Conservation (phyloP, 2,888 invertebrate genomes). For the Apamea sordens region DNA sequence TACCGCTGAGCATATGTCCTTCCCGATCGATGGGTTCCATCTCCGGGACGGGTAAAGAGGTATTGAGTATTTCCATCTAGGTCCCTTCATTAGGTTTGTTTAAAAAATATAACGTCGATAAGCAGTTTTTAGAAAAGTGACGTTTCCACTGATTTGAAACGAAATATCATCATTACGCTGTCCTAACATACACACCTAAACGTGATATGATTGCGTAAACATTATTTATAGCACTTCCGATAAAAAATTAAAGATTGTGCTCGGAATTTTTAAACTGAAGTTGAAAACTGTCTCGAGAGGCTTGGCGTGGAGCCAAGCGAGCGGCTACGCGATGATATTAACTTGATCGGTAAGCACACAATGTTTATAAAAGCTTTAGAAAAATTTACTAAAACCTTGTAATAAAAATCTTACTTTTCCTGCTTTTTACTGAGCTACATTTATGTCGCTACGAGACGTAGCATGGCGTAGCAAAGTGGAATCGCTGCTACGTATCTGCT, state of each 20-base stretch:
- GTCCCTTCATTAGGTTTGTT: no score
- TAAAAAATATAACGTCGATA: no score
- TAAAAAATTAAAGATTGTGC: slow-evolving; percentile 33
- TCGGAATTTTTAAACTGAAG: slow-evolving; percentile 20
- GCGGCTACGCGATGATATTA: slow-evolving; percentile 10
- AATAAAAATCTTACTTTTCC: background rate
- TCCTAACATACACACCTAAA: background rate
- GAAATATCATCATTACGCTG: background rate
- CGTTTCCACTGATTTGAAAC: background rate
- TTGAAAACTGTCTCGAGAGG: slow-evolving; percentile 38
- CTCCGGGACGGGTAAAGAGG: no score
- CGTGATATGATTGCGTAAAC: background rate
- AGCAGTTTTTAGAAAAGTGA: background rate
- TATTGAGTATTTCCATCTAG: no score
- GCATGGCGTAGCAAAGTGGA: slow-evolving; percentile 4
- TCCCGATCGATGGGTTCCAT: no score
- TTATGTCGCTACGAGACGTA: slow-evolving; percentile 16
- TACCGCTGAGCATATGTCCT: no score
- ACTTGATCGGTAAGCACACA: slow-evolving; percentile 23
- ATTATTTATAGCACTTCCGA: background rate
- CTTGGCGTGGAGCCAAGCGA: slow-evolving; percentile 42
- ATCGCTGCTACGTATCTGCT: slow-evolving; percentile 25
- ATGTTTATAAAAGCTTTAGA: slow-evolving; percentile 5
- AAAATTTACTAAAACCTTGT: background rate
- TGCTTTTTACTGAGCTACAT: background rate